These are phyloP conservation scores for Brotula barbata DNA, from an alignment of 2,797 vertebrate species.

Conservation along the genomic window DNA sequence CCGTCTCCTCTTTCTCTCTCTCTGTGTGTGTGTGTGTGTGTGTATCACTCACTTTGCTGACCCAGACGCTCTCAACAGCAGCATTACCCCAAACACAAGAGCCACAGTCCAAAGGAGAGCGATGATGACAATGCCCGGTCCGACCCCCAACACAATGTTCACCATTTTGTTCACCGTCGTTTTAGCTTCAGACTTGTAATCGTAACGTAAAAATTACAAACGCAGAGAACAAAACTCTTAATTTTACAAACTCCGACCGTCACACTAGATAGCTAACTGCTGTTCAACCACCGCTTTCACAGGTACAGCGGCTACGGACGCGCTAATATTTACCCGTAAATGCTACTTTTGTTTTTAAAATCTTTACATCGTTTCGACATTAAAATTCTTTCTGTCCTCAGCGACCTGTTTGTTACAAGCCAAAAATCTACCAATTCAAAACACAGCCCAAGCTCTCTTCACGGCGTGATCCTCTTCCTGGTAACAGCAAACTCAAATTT, in stretches of 20 bases:
- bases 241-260: not conserved
- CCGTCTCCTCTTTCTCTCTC: no score
- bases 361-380: not conserved
- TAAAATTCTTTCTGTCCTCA: not conserved
- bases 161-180: conserved; percentile 71
- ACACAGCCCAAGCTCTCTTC: no score
- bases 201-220: no score
- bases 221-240: rapidly evolving
- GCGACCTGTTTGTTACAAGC: not conserved
- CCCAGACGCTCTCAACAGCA: conserved; percentile 72
- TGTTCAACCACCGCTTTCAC: not conserved
- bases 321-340: not conserved
- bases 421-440: not conserved
- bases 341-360: not conserved
- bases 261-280: not conserved
- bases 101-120: conserved; percentile 82
- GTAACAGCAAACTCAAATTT: conserved; percentile 60
- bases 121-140: conserved; percentile 83
- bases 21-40: not conserved
- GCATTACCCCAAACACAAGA: conserved; percentile 72
- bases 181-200: no score
- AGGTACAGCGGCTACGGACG: not conserved
- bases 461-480: conserved; percentile 53
- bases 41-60: conserved; percentile 80
- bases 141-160: conserved; percentile 77